Conservation (phyloP, 2,797 vertebrate genomes). For the Peromyscus eremicus region DNA sequence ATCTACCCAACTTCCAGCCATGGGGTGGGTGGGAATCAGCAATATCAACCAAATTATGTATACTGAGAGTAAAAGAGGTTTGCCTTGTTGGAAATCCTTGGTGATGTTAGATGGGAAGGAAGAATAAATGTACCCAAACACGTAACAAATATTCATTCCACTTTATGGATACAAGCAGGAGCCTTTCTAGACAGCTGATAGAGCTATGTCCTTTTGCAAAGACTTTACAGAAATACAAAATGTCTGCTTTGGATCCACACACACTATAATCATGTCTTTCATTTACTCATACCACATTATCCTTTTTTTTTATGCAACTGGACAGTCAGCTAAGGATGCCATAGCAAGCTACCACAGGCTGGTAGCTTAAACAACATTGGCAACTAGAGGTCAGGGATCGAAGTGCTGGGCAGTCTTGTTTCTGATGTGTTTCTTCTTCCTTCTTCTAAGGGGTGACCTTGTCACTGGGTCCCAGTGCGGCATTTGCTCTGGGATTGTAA, state of each 20-base stretch:
- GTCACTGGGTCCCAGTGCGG: neutral
- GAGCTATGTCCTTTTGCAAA: neutral
- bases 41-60: neutral
- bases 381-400: neutral
- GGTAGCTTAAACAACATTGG: neutral
- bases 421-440: neutral
- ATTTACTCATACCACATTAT: neutral
- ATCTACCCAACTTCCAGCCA: neutral
- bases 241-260: neutral
- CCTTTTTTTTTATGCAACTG: neutral
- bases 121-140: neutral
- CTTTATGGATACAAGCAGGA: neutral
- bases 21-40: neutral
- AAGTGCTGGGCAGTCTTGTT: neutral
- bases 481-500: neutral
- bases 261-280: neutral
- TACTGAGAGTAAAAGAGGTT: neutral
- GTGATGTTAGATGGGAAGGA: neutral
- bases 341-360: neutral
- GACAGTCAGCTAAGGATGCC: neutral
- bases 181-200: neutral
- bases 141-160: neutral
- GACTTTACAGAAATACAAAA: constrained; percentile 10
- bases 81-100: neutral
- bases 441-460: neutral